Conservation (phyloP, 30 jellyfish, hydroid and myxozoan genomes). For the Aurelia sp. region DNA sequence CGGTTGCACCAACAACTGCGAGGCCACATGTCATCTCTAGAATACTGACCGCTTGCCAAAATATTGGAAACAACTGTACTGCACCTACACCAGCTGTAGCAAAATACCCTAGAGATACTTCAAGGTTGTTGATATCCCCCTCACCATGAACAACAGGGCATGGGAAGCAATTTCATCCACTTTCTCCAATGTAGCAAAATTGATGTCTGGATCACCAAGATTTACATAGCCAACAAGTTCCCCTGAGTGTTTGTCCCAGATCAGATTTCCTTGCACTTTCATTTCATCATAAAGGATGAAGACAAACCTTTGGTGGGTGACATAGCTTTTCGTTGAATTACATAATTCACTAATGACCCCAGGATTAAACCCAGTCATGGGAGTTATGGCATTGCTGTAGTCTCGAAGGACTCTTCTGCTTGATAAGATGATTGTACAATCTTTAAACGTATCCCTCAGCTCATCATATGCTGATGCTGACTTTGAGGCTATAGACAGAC, state of each 20-base stretch:
- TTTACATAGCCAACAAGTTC: constrained; percentile 54
- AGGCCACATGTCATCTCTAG: no score
- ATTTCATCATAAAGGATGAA: constrained; percentile 40
- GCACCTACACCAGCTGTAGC: constrained; percentile 57
- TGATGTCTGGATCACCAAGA: constrained; percentile 42
- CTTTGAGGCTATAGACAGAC: constrained; percentile 58
- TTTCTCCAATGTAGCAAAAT: constrained; percentile 66
- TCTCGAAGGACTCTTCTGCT: constrained; percentile 79
- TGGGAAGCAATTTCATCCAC: constrained; percentile 61
- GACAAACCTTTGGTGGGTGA: constrained; percentile 3
- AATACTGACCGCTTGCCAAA: no score
- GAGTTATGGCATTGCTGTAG: constrained; percentile 53
- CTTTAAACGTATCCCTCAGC: constrained; percentile 61
- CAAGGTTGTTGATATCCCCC: no score
- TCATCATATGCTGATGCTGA: constrained; percentile 79
- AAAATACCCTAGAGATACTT: constrained; percentile 43
- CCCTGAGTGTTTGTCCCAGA: constrained; percentile 54
- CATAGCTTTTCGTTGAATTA: not conserved
- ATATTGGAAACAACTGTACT: constrained; percentile 22
- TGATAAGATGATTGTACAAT: constrained; percentile 48
- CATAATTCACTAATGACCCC: constrained; percentile 45
- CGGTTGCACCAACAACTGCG: constrained; percentile 4
- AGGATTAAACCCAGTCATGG: constrained; percentile 67
- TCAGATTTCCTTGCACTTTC: constrained; percentile 37
- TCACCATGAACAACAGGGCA: constrained; percentile 58